These are phyloP conservation scores for Hydrochoerus hydrochaeris DNA, from an alignment of 2,113 vertebrate genomes.

Conservation along the genomic window DNA sequence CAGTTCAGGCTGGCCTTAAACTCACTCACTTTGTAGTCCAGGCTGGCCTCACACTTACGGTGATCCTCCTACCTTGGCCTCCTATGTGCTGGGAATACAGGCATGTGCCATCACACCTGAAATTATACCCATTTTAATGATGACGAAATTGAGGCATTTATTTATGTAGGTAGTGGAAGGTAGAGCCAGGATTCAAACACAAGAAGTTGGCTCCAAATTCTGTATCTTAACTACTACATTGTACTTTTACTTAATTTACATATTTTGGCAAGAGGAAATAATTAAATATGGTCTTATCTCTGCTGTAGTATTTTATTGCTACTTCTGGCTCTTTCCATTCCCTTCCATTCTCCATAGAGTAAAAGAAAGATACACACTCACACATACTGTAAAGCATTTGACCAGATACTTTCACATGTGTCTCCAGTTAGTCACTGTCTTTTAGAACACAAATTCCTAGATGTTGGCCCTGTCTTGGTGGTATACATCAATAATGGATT, in stretches of 20 bases:
- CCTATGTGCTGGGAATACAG: not conserved
- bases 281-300: not conserved
- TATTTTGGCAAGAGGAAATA: conserved; percentile 1
- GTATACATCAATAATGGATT: not conserved
- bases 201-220: not conserved
- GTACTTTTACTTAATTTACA: not conserved
- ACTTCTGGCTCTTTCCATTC: conserved; percentile 29
- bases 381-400: conserved; percentile 21
- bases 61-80: not conserved
- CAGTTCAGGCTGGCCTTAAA: not conserved
- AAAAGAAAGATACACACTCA: not conserved
- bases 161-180: not conserved
- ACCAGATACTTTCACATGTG: not conserved
- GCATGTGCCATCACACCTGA: not conserved
- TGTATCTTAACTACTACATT: not conserved
- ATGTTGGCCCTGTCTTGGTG: not conserved
- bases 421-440: not conserved
- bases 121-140: conserved; percentile 36
- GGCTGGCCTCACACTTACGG: not conserved
- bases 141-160: not conserved
- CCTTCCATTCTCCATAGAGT: not conserved
- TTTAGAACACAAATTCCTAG: conserved; percentile 8
- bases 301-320: not conserved
- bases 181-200: not conserved
- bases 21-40: not conserved